A percentile compares a stretch with the other conserved stretches of the same genome.
phyloP scores from a whole-genome alignment of 2,888 invertebrate genomes.

The Lithosia quadra region DNA sequence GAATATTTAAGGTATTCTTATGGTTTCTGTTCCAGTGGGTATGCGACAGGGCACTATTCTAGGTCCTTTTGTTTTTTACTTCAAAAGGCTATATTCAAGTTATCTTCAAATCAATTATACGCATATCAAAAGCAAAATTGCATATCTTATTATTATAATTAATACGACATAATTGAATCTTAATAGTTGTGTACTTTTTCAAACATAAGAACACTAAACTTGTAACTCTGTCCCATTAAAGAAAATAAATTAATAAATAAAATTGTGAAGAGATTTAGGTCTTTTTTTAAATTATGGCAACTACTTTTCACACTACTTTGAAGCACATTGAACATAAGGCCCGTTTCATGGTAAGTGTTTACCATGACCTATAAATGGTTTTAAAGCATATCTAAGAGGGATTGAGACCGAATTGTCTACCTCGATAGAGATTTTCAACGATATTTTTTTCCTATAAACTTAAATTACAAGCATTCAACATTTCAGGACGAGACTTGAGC shows the following conservation, averaged over 20 bases:
- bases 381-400: too few relatives aligned
- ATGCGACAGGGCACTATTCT: background rate
- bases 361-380: background rate
- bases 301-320: background rate
- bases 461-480: too few relatives aligned
- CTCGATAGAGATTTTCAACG: too few relatives aligned
- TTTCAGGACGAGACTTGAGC: too few relatives aligned
- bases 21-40: background rate
- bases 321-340: background rate
- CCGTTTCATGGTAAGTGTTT: background rate
- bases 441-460: too few relatives aligned
- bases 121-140: slow-evolving; percentile 48
- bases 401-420: too few relatives aligned
- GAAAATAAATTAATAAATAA: slow-evolving; percentile 39
- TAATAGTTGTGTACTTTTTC: slow-evolving; percentile 46
- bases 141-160: slow-evolving; percentile 40
- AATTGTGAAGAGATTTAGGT: slow-evolving; percentile 32
- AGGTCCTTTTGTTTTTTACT: background rate
- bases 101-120: slow-evolving; percentile 25
- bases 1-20: background rate
- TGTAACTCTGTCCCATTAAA: slow-evolving; percentile 51
- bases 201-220: slow-evolving; percentile 29
- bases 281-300: background rate
- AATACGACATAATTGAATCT: slow-evolving; percentile 30
- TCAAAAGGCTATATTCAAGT: slow-evolving; percentile 16